These are phyloP conservation scores for Hybos culiciformis DNA, from an alignment of 2,888 invertebrate genomes.

Conservation along the genomic window DNA sequence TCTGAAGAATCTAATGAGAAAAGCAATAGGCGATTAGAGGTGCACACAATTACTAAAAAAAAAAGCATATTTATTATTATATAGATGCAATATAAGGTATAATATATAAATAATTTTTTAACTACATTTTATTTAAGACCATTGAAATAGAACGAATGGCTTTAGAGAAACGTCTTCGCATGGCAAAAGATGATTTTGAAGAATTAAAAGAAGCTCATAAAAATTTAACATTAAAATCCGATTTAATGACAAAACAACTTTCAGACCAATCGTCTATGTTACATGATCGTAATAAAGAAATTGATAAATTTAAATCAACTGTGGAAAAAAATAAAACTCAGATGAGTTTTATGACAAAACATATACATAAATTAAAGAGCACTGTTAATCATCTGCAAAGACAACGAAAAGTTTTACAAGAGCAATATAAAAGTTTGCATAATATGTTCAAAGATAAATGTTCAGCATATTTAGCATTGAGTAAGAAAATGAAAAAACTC, in stretches of 20 bases:
- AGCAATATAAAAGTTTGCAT: neutral
- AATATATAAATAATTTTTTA: too few relatives aligned
- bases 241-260: neutral
- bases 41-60: neutral
- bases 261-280: neutral
- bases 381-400: too few relatives aligned
- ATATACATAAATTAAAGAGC: neutral
- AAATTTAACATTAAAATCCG: neutral
- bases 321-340: neutral
- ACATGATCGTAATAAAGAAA: neutral
- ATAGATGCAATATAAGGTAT: too few relatives aligned
- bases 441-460: too few relatives aligned
- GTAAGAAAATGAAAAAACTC: too few relatives aligned
- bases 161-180: neutral
- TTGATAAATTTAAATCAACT: neutral
- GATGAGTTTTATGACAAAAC: neutral
- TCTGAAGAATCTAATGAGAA: conserved; percentile 19
- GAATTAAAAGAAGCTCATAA: neutral
- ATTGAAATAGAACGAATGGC: neutral
- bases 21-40: conserved; percentile 10
- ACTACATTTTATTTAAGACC: neutral
- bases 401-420: neutral
- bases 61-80: neutral
- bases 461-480: too few relatives aligned
- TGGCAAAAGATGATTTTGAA: neutral